Evolutionary conservation across 1,140 invertebrate genomes (phyloP).

Genomic region (Tetranychus cinnabarinus): DNA sequence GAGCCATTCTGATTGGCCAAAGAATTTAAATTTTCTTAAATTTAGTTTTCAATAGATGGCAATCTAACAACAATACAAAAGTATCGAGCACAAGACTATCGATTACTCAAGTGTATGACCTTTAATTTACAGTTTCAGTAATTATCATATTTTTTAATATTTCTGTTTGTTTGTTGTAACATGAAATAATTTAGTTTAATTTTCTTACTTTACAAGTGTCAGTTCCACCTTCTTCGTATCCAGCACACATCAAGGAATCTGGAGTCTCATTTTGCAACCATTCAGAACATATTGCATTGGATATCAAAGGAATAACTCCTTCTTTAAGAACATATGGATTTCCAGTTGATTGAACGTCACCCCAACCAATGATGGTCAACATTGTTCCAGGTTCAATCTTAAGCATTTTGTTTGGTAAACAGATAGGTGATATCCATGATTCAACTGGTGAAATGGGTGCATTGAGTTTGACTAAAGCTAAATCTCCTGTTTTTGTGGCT

Average conservation of each 20-base stretch:
- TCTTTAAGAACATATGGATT: conserved; percentile 9
- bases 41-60: too few species aligned
- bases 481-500: conserved; percentile 24
- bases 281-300: conserved; percentile 6
- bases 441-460: conserved; percentile 26
- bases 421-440: conserved; percentile 23
- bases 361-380: conserved; percentile 10
- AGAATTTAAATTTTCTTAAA: too few species aligned
- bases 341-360: conserved; percentile 7
- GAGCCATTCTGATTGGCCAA: too few species aligned
- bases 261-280: background rate
- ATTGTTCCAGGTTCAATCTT: conserved; percentile 10
- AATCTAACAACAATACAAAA: too few species aligned
- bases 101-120: too few species aligned
- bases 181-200: too few species aligned
- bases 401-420: conserved; percentile 14
- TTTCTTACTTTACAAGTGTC: background rate
- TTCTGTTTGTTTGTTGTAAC: too few species aligned
- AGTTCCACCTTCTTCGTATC: background rate
- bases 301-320: conserved; percentile 8
- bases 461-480: conserved; percentile 32
- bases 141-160: too few species aligned
- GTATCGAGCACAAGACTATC: too few species aligned
- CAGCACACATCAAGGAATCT: background rate
- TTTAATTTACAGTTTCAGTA: too few species aligned